Evolutionary conservation across 2,888 invertebrate genomes (phyloP).

Genomic region (Leucoma salicis): DNA sequence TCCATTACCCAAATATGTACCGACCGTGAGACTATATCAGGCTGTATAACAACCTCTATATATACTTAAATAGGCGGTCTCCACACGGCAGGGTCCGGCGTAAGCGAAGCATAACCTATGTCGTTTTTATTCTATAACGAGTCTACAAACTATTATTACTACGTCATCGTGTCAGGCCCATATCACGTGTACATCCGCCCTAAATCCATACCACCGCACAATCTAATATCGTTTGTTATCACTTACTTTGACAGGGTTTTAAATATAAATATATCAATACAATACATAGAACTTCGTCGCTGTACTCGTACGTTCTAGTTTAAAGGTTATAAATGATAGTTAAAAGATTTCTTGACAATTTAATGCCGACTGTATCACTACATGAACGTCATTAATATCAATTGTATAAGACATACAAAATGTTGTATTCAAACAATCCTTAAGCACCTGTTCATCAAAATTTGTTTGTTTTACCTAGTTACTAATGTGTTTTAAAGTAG

Average conservation of each 20-base stretch:
- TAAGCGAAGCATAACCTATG: slow-evolving; percentile 69
- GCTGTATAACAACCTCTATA: slow-evolving; percentile 40
- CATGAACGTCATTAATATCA: slow-evolving; percentile 61
- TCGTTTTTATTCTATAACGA: slow-evolving; percentile 76
- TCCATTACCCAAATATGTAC: slow-evolving; percentile 33
- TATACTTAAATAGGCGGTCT: slow-evolving; percentile 64
- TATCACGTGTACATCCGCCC: slow-evolving; percentile 76
- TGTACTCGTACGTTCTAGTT: slow-evolving; percentile 19
- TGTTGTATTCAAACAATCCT: slow-evolving; percentile 41
- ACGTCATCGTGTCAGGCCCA: slow-evolving; percentile 76
- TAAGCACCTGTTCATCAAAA: slow-evolving; percentile 44
- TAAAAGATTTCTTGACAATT: slow-evolving; percentile 73
- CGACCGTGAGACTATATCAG: slow-evolving; percentile 43
- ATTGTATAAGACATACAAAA: slow-evolving; percentile 50
- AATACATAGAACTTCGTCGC: slow-evolving; percentile 42
- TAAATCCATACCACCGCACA: slow-evolving; percentile 54
- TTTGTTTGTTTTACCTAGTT: slow-evolving; percentile 51
- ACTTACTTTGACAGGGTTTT: slow-evolving; percentile 49
- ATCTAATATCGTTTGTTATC: slow-evolving; percentile 63
- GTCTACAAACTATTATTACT: slow-evolving; percentile 72
- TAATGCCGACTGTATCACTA: slow-evolving; percentile 64
- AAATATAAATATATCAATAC: slow-evolving; percentile 28
- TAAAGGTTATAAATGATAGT: slow-evolving; percentile 65
- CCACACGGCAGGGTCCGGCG: slow-evolving; percentile 53
- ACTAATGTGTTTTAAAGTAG: slow-evolving; percentile 75